A percentile compares a stretch with the other conserved stretches of the same genome.
phyloP scores from a whole-genome alignment of 2,797 vertebrate genomes.

The Argya squamiceps region DNA sequence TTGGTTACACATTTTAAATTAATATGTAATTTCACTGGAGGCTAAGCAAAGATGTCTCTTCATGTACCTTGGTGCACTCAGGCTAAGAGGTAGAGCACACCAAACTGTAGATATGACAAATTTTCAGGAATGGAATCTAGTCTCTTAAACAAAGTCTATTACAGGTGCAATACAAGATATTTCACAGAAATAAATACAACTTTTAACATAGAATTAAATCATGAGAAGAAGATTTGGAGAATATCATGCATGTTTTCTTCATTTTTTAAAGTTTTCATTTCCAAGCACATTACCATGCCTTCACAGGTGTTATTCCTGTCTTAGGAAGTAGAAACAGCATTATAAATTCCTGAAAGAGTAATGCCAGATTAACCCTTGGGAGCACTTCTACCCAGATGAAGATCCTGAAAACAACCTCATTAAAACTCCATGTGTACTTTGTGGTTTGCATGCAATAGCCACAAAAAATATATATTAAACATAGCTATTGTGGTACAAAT shows the following conservation, averaged over 20 bases:
- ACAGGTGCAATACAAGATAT: background rate
- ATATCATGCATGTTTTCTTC: accelerated
- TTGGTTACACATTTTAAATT: constrained; percentile 50
- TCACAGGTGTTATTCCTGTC: background rate
- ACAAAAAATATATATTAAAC: background rate
- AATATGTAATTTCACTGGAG: constrained; percentile 3
- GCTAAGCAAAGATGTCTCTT: background rate
- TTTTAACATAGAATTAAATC: background rate
- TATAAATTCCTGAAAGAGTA: background rate
- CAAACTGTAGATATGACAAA: background rate
- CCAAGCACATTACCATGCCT: background rate
- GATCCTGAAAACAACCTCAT: background rate
- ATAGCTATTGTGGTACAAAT: background rate
- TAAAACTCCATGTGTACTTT: background rate
- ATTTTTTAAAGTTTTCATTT: background rate
- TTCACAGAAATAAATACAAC: background rate
- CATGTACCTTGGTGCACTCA: background rate
- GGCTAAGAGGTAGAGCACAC: background rate
- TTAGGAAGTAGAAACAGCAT: background rate
- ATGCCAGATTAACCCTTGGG: background rate
- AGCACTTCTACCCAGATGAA: background rate
- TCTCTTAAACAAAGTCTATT: background rate
- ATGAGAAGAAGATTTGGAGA: background rate
- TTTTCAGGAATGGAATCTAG: background rate
- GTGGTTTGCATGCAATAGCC: background rate